phyloP scores from a whole-genome alignment of 1,140 invertebrate genomes.

The Rhopalosiphum maidis region DNA sequence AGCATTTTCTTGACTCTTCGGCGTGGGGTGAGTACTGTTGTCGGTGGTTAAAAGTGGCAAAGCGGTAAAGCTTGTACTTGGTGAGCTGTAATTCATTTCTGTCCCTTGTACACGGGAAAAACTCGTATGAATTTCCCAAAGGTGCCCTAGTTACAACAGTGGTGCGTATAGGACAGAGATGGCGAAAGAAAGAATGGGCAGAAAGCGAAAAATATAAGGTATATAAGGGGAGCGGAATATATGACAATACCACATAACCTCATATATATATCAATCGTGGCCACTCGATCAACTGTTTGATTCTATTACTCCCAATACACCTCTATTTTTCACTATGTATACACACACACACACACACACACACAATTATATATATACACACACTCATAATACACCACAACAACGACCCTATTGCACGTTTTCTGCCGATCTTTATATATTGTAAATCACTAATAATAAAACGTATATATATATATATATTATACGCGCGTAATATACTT shows the following conservation, averaged over 20 bases:
- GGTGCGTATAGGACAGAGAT: background rate
- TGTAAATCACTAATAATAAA: background rate
- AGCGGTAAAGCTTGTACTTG: constrained; percentile 26
- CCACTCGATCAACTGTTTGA: constrained; percentile 55
- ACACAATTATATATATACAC: background rate
- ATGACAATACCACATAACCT: constrained; percentile 48
- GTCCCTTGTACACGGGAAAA: background rate
- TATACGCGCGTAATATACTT: background rate
- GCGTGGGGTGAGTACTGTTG: background rate
- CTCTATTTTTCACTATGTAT: constrained; percentile 26
- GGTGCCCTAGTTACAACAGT: constrained; percentile 35
- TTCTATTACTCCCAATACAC: constrained; percentile 51
- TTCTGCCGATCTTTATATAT: background rate
- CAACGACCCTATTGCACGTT: background rate
- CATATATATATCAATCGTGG: background rate
- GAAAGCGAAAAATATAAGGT: background rate
- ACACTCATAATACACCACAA: background rate
- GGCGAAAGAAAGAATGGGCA: too few relatives aligned
- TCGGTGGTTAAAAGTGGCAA: constrained; percentile 7
- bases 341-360: background rate
- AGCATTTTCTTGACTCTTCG: background rate
- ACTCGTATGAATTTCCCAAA: constrained; percentile 45
- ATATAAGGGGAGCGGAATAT: background rate
- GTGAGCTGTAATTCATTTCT: constrained; percentile 32
- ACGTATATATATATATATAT: constrained; percentile 15